These are phyloP conservation scores for Notothenia rossii DNA, from an alignment of 2,113 vertebrate species.

Conservation along the genomic window DNA sequence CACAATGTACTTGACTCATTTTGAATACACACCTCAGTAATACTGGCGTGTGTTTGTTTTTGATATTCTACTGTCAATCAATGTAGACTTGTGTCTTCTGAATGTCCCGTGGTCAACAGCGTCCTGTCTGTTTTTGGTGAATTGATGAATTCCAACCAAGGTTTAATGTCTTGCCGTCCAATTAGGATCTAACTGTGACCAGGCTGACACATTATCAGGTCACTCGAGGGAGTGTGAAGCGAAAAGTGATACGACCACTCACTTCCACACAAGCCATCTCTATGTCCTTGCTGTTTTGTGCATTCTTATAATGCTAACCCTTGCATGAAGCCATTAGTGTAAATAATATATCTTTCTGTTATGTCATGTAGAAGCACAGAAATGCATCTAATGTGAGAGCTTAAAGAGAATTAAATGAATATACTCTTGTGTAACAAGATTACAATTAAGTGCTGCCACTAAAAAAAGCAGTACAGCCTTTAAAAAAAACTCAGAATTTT, in stretches of 20 bases:
- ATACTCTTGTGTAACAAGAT: background rate
- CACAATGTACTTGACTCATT: conserved; percentile 19
- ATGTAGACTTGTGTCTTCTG: conserved; percentile 15
- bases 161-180: conserved; percentile 7
- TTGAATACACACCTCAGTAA: conserved; percentile 1
- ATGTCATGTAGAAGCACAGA: conserved; percentile 1
- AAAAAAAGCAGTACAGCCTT: conserved; percentile 11
- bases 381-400: conserved; percentile 10
- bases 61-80: conserved; percentile 23
- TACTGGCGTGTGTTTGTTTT: conserved; percentile 15
- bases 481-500: background rate
- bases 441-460: background rate
- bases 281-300: conserved; percentile 5
- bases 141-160: background rate
- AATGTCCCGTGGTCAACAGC: conserved; percentile 38
- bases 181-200: conserved; percentile 33
- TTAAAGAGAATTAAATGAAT: background rate
- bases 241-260: conserved; percentile 33
- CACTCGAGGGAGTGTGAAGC: conserved; percentile 10
- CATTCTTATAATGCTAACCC: conserved; percentile 14
- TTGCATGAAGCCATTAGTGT: conserved; percentile 71
- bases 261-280: conserved; percentile 2
- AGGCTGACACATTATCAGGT: conserved; percentile 8
- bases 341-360: conserved; percentile 35
- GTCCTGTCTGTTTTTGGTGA: conserved; percentile 7